A percentile compares a stretch with the other conserved stretches of the same genome.
Conservation (phyloP, 2,113 vertebrate genomes). For the Microtus oregoni region DNA sequence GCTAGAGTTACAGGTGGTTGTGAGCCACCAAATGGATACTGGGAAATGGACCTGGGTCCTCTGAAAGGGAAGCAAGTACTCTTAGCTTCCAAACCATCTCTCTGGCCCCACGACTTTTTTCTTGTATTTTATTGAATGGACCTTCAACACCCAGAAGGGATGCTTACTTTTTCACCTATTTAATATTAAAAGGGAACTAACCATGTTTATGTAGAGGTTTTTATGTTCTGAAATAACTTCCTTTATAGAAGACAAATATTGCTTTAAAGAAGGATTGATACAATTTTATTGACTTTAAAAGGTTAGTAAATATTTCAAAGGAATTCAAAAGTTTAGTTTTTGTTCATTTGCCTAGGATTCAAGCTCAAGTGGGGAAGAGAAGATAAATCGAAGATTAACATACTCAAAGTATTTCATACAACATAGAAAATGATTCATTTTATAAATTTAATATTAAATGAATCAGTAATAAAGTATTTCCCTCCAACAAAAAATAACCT, state of each 20-base stretch:
- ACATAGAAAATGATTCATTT: neutral
- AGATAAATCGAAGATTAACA: neutral
- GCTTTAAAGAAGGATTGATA: slow-evolving; percentile 12
- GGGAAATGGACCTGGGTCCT: neutral
- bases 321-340: neutral
- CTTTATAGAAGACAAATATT: slow-evolving; percentile 28
- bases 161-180: neutral
- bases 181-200: neutral
- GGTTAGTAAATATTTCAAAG: neutral
- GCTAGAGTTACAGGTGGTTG: neutral
- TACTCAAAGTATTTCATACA: slow-evolving; percentile 14
- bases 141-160: neutral
- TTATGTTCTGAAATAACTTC: slow-evolving; percentile 20
- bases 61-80: neutral
- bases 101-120: neutral
- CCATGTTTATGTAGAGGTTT: neutral
- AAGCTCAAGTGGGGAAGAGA: neutral
- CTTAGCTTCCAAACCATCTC: neutral
- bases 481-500: neutral
- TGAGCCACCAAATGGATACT: neutral
- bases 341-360: neutral
- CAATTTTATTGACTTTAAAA: slow-evolving; percentile 1
- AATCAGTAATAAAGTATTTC: slow-evolving; percentile 35
- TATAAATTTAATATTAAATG: neutral
- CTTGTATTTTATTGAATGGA: neutral